Evolutionary conservation across 2,888 invertebrate species (phyloP), one percentile per base, ranked within the genome.

Genomic region (Anoplius nigerrimus): DNA sequence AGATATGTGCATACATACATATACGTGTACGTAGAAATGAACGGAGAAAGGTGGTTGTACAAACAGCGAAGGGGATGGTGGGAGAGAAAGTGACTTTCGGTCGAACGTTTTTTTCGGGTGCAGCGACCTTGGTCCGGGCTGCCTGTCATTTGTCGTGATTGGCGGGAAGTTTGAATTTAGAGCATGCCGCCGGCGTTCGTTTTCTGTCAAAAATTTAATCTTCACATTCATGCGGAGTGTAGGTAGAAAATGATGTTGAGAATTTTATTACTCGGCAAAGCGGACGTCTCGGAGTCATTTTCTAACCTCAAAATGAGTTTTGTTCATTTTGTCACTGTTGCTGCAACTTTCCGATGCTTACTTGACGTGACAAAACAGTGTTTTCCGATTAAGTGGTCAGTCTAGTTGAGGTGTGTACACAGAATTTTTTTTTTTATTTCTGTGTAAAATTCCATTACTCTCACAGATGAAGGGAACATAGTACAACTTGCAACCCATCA

Each of bases 91-190:
- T 69, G 77, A 78, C 80, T 79, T 82, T 82, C 75, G 65, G 71
- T 69, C 71, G 71, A 78, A 72, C 6, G 2, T 24, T 24, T 34
- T 34, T 34, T 78, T 60, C 77, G 79, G 81, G 80, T 82, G 80
- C 80, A 84, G 87, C 87, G 88, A 88, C 88, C 88, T 88, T 88
- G 87, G 83, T 72, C 74, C 62, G 72, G 73, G 8, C 34, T 1
- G 34, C 4, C 84, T 87, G 87, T 86, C 86, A 87, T 81, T 74
- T 79, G 74, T 71, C 51, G 71, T 62, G 66, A 61, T 43, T 48
- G 68, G 79, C 86, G 86, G 76, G 77, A 81, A 82, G 79, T 86
- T 86, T 68, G 54, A 86, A 84, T 65, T 5, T 59, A n/a, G n/a
- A n/a, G n/a, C n/a, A n/a, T n/a, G n/a, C n/a, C n/a, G 24, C 24